Evolutionary conservation across 2,113 vertebrate genomes (phyloP).

Genomic region (Odontophorus gujanensis): DNA sequence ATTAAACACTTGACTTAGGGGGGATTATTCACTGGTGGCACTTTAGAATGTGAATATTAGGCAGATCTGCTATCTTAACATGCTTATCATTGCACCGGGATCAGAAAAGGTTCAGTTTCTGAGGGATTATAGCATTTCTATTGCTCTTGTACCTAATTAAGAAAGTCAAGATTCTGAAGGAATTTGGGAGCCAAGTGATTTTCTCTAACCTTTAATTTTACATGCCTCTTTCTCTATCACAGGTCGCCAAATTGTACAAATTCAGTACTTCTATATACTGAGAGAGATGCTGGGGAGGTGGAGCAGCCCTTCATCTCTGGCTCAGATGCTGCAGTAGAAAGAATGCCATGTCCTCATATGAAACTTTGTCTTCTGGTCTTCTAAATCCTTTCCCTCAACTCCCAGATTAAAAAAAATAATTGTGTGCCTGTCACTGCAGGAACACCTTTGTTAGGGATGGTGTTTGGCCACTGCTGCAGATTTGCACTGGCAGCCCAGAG

Average conservation of each 20-base stretch:
- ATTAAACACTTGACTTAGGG: not conserved
- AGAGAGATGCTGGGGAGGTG: not conserved
- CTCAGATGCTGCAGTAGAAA: not conserved
- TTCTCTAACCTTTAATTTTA: not conserved
- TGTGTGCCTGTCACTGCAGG: not conserved
- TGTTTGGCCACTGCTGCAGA: not conserved
- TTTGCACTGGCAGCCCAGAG: not conserved
- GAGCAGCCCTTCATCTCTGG: not conserved
- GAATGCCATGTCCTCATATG: not conserved
- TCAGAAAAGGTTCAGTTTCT: conserved; percentile 20
- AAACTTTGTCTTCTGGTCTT: not conserved
- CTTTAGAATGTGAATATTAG: conserved; percentile 6
- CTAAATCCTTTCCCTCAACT: not conserved
- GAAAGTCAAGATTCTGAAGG: not conserved
- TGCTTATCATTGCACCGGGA: not conserved
- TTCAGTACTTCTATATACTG: not conserved
- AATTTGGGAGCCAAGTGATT: not conserved
- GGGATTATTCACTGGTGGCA: not conserved
- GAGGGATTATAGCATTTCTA: conserved; percentile 33
- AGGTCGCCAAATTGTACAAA: not conserved
- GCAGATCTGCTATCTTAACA: conserved; percentile 17
- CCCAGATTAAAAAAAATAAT: not conserved
- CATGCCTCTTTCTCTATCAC: not conserved
- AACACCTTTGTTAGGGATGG: not conserved
- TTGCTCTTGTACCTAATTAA: conserved; percentile 27